Evolutionary conservation across 2,797 vertebrate species (phyloP), one percentile per base, ranked within the genome.

Genomic region (Coregonus sp.): DNA sequence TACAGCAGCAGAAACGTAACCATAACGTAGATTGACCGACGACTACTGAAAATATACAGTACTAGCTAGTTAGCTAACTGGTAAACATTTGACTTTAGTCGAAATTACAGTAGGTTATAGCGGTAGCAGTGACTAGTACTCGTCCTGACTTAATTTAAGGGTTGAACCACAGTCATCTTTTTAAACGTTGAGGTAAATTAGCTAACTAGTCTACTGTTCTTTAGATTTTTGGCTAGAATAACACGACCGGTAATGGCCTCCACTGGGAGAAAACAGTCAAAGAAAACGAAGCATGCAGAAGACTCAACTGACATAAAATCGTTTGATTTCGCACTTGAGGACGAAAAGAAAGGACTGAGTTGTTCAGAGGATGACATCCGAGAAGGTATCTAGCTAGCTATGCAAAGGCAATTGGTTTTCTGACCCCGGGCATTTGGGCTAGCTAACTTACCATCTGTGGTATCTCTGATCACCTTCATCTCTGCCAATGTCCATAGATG

Each of bases 301-400:
- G 87, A 86, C 0, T 83, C 86, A 33, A 0, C 20, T 0, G 83
- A 90, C 1, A 75, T 85, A 4, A 88, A 84, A 0, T 69, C 84
- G 0, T 94, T 90, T 79, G 89, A 92, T 14, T 94, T 93, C 4
- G 80, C 3, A 4, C 4, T 77, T 25, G 86, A 91, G 2, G 83
- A 84, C 0, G 81, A 75, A 20, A 92, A 91, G 74, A 92, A 92
- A 29, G 83, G 67, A 9, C 73, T 84, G 14, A 91, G 87, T 1
- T 85, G 85, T 0, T 93, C 93, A 0, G 92, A 94, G 37, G 91
- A 94, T 0, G 91, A 93, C 0, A 74, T 9, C 0, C 79, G 84
- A 84, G 84, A 82, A 77, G 87, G 92, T 93, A 18, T 59, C 47
- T 29, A n/a, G 67, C 37, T 51, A 50, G 12, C 6, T 6, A 29